Evolutionary conservation across 23 tunicate genomes (phyloP).

Genomic region (Phallusia fumigata): DNA sequence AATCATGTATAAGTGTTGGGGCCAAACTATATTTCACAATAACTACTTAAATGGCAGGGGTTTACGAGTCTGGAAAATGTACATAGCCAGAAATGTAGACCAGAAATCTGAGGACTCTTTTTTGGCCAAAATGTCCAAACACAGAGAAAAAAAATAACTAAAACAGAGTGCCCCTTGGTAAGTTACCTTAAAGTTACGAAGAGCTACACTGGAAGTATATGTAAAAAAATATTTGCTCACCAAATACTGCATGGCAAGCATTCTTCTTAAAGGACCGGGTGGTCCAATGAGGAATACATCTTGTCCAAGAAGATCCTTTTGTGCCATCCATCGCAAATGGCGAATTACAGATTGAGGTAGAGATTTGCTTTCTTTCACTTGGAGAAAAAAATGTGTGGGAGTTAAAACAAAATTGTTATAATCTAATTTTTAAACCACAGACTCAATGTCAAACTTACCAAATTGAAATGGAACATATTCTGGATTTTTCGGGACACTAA

Average conservation of each 20-base stretch:
- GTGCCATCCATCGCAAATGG: conserved; percentile 90
- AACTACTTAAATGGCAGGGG: too few species aligned
- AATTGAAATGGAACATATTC: conserved; percentile 71
- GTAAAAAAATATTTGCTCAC: conserved; percentile 18
- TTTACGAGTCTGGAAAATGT: too few species aligned
- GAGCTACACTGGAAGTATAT: too few species aligned
- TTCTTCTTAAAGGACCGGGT: conserved; percentile 83
- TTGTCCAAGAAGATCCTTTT: conserved; percentile 93
- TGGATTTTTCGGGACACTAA: conserved; percentile 62
- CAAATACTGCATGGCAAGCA: conserved; percentile 85
- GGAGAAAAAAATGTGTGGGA: not conserved
- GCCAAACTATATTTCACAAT: not conserved
- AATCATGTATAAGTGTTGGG: not conserved
- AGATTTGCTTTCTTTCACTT: conserved; percentile 54
- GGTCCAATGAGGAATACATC: conserved; percentile 93
- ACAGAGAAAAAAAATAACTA: not conserved
- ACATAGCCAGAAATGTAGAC: too few species aligned
- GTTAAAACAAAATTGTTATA: not conserved
- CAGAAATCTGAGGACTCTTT: too few species aligned
- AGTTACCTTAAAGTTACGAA: too few species aligned
- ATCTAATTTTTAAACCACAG: too few species aligned
- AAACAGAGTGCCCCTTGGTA: too few species aligned
- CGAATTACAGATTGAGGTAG: conserved; percentile 76
- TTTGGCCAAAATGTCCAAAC: too few species aligned
- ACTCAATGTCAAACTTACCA: conserved; percentile 32